Conservation (phyloP, 2,113 vertebrate species). For the Megaptera novaeangliae region DNA sequence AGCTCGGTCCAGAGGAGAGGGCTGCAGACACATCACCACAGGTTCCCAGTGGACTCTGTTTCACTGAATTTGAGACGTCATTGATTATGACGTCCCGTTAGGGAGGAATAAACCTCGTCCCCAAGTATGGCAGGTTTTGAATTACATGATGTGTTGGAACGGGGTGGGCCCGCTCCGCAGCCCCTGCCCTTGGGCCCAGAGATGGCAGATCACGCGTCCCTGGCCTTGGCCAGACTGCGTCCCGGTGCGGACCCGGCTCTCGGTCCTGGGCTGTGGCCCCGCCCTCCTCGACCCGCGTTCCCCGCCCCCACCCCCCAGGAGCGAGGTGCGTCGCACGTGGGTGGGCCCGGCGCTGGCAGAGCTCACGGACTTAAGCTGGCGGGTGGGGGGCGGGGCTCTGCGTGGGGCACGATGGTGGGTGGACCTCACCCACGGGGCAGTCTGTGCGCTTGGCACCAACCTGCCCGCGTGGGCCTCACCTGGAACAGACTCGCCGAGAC, state of each 20-base stretch:
- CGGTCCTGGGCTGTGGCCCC: background rate
- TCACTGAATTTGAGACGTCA: fast-evolving
- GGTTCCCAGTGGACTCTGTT: fast-evolving
- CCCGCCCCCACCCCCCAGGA: no score
- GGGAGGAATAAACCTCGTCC: no score
- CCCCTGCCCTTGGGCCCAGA: background rate
- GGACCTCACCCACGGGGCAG: no score
- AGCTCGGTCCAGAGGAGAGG: background rate
- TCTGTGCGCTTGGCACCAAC: fast-evolving
- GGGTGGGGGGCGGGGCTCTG: background rate
- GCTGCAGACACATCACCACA: fast-evolving
- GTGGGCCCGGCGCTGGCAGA: background rate
- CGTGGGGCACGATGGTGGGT: fast-evolving
- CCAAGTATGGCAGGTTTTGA: background rate
- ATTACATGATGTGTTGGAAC: fast-evolving
- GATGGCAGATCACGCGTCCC: fast-evolving
- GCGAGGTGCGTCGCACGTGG: fast-evolving
- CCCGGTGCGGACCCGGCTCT: fast-evolving
- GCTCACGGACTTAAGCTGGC: background rate
- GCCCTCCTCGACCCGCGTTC: background rate
- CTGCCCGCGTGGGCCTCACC: fast-evolving
- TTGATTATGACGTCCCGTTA: fast-evolving
- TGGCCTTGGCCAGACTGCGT: background rate
- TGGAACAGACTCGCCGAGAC: fast-evolving
- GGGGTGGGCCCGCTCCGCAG: fast-evolving